Base-by-base conservation (phyloP, 2,113 vertebrate species). In the Pollimyrus isidori region DNA sequence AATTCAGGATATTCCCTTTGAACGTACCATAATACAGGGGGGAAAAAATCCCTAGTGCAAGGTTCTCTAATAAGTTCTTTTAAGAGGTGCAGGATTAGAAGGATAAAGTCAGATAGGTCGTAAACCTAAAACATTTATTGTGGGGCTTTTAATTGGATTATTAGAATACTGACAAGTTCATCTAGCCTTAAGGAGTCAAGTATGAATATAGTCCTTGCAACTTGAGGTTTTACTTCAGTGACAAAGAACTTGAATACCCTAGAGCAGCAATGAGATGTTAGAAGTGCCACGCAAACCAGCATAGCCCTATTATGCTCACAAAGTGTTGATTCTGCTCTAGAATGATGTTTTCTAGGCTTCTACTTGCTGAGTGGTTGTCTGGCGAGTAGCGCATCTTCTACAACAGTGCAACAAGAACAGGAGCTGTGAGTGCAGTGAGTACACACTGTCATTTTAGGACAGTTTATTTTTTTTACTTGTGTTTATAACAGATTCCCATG, bases 141-240 rank as follows among this genome's bases (percentile, higher is more conserved):
- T 87, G 50, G 7, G 85, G 85, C 49, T 87, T 87, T 87, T 87
- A 87, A 87, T 53, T 87, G 85, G 85, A 87, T 87, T 87, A 87
- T 35, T 87, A 50, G 49, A 87, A 87, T 49, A 87, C 49, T 87
- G n/a, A 87, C 26, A 26, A 87, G 85, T 26, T 86, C 84, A 86
- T 86, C 49, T 86, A 53, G 49, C n/a, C 49, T 53, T 87, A 87
- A 87, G 85, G 39, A 87, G 30, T 52, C 85, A 35, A 26, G 85
- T 87, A 50, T 87, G 48, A 87, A 35, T 87, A 53, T 56, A 26
- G 50, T 30, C 30, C 85, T 87, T 56, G 23, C 23, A 15, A 30
- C 11, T 42, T 56, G 50, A 53, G 50, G 30, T 87, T 23, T 26
- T 87, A 26, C 45, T 53, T 17, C 4, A 56, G 30, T 49, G 30